Evolutionary conservation across 2,113 vertebrate genomes (phyloP).

Genomic region (Corythornis vintsioides): DNA sequence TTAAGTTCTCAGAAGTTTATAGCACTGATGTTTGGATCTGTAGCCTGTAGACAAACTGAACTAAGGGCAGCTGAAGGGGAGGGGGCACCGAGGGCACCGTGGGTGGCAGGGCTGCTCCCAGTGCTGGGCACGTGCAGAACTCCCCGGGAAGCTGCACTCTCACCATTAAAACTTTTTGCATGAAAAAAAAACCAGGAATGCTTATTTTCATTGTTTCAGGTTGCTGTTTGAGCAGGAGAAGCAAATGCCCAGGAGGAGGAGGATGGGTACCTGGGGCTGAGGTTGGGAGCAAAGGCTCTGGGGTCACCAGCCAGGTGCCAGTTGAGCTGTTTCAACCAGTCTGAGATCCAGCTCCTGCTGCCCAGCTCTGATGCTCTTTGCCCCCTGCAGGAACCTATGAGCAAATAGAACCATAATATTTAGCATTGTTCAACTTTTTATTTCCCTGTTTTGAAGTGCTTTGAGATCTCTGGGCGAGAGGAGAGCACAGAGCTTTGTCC

Average conservation of each 20-base stretch:
- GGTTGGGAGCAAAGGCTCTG: fast-evolving
- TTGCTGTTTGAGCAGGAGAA: background rate
- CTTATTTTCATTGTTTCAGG: background rate
- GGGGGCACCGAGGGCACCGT: background rate
- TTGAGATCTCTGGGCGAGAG: background rate
- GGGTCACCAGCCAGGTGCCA: background rate
- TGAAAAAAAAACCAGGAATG: conserved; percentile 30
- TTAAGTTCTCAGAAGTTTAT: background rate
- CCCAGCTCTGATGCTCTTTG: fast-evolving
- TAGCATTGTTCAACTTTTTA: background rate
- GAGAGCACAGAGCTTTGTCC: background rate
- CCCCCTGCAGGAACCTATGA: background rate
- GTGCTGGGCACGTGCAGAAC: no score
- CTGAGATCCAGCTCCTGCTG: background rate
- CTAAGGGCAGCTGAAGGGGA: background rate
- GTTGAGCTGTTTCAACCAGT: background rate
- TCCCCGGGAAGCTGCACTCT: background rate
- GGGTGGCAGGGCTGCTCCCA: no score
- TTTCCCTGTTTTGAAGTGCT: background rate
- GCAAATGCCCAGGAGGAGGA: background rate
- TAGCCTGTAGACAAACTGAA: background rate
- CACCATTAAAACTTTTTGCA: conserved; percentile 42
- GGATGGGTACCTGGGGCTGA: background rate
- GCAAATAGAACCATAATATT: background rate
- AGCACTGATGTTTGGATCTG: background rate